A percentile compares a stretch with the other conserved stretches of the same genome.
Evolutionary conservation across 2,888 invertebrate genomes (phyloP).

Genomic region (Epinotia bilunana): DNA sequence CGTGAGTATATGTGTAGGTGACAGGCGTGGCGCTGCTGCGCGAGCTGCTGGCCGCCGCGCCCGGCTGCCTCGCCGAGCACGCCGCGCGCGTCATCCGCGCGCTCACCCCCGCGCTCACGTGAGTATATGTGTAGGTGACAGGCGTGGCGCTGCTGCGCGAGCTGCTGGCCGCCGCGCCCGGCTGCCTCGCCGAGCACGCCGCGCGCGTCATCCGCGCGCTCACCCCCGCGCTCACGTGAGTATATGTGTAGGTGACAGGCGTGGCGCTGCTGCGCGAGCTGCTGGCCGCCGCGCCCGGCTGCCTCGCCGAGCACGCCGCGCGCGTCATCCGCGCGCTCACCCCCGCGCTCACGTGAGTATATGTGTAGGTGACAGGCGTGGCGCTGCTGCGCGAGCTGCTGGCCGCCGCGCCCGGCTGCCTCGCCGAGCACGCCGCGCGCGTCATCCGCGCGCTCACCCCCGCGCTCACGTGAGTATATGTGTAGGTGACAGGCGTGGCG

Average conservation of each 20-base stretch:
- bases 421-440: slow-evolving; percentile 92
- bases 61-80: slow-evolving; percentile 94
- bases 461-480: slow-evolving; percentile 87
- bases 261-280: slow-evolving; percentile 96
- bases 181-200: slow-evolving; percentile 93
- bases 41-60: slow-evolving; percentile 94
- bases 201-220: slow-evolving; percentile 94
- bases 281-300: slow-evolving; percentile 94
- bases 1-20: no score
- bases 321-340: slow-evolving; percentile 95
- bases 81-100: slow-evolving; percentile 94
- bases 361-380: no score
- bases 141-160: slow-evolving; percentile 96
- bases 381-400: slow-evolving; percentile 95
- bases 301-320: slow-evolving; percentile 92
- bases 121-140: no score
- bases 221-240: slow-evolving; percentile 90
- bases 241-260: no score
- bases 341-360: slow-evolving; percentile 88
- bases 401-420: slow-evolving; percentile 93
- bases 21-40: slow-evolving; percentile 95
- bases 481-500: no score
- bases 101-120: slow-evolving; percentile 93
- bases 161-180: slow-evolving; percentile 94
- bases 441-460: slow-evolving; percentile 96